Conservation (phyloP, 2,113 vertebrate species). For the Cyprinodon variegatus region DNA sequence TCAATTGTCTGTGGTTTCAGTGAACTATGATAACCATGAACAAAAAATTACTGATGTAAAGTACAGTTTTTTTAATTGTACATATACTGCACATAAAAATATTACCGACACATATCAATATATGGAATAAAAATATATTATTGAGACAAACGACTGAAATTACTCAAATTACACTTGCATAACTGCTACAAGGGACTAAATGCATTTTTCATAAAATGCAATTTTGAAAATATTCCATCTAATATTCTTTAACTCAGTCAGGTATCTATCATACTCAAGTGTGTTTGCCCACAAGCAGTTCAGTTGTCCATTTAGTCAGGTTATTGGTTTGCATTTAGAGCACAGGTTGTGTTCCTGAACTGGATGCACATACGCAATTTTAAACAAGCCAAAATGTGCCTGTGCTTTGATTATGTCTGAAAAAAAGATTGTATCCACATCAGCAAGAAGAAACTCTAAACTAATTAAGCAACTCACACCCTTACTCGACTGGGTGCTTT, state of each 20-base stretch:
- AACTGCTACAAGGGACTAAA: background rate
- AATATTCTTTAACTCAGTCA: conserved; percentile 17
- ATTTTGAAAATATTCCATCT: background rate
- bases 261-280: conserved; percentile 33
- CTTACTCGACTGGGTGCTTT: too few relatives aligned
- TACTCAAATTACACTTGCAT: too few relatives aligned
- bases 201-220: background rate
- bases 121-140: too few relatives aligned
- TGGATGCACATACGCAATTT: too few relatives aligned
- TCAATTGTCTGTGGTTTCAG: conserved; percentile 37
- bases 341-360: background rate
- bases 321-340: conserved; percentile 26
- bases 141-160: too few relatives aligned
- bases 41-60: background rate
- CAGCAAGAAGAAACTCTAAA: too few relatives aligned
- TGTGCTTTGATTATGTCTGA: too few relatives aligned
- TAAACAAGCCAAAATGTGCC: too few relatives aligned
- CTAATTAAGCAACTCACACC: too few relatives aligned
- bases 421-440: too few relatives aligned
- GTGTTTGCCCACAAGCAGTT: conserved; percentile 39
- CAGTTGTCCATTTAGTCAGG: conserved; percentile 38
- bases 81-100: too few relatives aligned
- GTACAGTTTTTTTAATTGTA: conserved; percentile 8
- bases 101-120: too few relatives aligned
- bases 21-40: conserved; percentile 18